Evolutionary conservation across 2,113 vertebrate genomes (phyloP).

Genomic region (Suncus etruscus): DNA sequence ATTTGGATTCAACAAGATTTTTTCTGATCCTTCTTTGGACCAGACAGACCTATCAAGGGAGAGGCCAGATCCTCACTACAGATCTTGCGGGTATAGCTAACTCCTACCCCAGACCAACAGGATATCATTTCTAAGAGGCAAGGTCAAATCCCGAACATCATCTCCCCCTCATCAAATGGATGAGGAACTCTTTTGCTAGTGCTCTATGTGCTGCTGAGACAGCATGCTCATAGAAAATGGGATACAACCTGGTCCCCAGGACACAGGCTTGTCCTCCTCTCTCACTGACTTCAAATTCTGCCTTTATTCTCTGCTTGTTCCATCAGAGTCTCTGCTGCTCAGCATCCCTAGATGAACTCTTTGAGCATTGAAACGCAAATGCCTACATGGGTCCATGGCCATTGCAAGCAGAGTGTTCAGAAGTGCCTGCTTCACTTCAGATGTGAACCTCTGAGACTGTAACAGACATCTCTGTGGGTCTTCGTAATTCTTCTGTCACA

Average conservation of each 20-base stretch:
- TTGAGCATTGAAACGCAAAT: neutral
- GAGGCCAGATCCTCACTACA: neutral
- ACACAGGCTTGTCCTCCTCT: neutral
- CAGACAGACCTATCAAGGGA: neutral
- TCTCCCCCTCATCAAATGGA: too few relatives aligned
- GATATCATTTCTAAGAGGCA: neutral
- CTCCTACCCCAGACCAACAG: neutral
- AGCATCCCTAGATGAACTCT: neutral
- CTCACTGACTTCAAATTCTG: neutral
- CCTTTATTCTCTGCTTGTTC: neutral
- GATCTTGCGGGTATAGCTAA: neutral
- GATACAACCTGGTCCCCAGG: neutral
- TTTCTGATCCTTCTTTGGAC: neutral
- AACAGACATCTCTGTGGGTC: neutral
- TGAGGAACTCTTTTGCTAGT: too few relatives aligned
- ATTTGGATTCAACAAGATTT: neutral
- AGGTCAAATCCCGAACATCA: neutral
- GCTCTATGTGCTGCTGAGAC: too few relatives aligned
- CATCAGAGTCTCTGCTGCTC: neutral
- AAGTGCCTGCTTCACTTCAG: conserved; percentile 41
- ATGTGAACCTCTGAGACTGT: conserved; percentile 16
- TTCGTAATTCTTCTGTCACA: conserved; percentile 40
- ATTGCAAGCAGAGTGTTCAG: conserved; percentile 40
- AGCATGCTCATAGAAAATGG: neutral
- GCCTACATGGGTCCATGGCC: conserved; percentile 4